A percentile compares a stretch with the other conserved stretches of the same genome.
Evolutionary conservation across 2,113 vertebrate species (phyloP).

Genomic region (Quiscalus mexicanus): DNA sequence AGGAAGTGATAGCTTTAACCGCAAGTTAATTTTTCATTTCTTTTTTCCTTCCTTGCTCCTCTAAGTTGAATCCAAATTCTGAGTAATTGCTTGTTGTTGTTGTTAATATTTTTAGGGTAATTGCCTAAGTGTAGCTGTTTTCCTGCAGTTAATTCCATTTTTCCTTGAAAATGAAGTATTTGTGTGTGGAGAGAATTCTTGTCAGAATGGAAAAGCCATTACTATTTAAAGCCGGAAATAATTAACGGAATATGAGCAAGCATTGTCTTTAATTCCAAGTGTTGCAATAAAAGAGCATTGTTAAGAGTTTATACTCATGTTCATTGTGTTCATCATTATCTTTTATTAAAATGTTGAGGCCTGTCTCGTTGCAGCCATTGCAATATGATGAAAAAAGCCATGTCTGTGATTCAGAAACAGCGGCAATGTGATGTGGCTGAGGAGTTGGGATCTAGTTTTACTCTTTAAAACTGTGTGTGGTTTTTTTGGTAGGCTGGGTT

Average conservation of each 20-base stretch:
- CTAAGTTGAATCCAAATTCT: background rate
- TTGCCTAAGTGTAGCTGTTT: constrained; percentile 28
- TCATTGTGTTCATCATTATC: background rate
- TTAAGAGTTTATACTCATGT: background rate
- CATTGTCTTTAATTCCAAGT: constrained; percentile 58
- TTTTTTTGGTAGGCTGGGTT: background rate
- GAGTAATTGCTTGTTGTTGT: constrained; percentile 1
- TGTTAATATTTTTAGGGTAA: constrained; percentile 43
- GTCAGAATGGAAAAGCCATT: constrained; percentile 47
- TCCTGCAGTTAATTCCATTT: constrained; percentile 33
- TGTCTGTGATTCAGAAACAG: background rate
- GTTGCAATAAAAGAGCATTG: constrained; percentile 8
- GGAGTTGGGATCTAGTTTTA: background rate
- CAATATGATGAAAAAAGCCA: background rate
- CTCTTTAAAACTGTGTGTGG: background rate
- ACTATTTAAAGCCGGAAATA: constrained; percentile 55
- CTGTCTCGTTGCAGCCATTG: background rate
- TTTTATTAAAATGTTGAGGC: background rate
- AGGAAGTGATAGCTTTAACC: background rate
- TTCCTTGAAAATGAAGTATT: constrained; percentile 44
- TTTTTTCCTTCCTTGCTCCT: background rate
- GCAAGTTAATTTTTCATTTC: background rate
- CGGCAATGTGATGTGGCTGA: background rate
- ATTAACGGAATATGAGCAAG: constrained; percentile 40
- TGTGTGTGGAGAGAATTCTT: constrained; percentile 17